phyloP scores from a whole-genome alignment of 2,888 invertebrate genomes.

The Plebejus melissa region DNA sequence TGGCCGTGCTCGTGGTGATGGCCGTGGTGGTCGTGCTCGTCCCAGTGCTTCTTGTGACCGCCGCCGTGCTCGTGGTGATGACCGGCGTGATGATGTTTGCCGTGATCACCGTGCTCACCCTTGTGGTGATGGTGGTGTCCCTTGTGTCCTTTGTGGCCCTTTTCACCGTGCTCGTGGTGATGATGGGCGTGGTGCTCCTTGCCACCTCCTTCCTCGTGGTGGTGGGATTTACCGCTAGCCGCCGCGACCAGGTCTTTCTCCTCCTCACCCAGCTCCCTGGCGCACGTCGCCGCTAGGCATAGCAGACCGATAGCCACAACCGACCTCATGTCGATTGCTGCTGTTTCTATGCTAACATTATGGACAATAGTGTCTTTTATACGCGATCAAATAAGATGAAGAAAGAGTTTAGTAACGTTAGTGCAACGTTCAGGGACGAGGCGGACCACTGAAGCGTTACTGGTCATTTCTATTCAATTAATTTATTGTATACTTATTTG shows the following conservation, averaged over 20 bases:
- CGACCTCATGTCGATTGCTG: constrained; percentile 62
- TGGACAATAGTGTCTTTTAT: constrained; percentile 61
- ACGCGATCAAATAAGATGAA: constrained; percentile 55
- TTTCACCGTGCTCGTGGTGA: constrained; percentile 66
- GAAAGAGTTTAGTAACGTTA: constrained; percentile 64
- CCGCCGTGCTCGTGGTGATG: constrained; percentile 70
- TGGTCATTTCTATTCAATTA: constrained; percentile 41
- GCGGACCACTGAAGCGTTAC: constrained; percentile 60
- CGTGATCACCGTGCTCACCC: constrained; percentile 66
- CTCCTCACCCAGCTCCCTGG: constrained; percentile 59
- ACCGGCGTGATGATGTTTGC: constrained; percentile 64
- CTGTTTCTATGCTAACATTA: constrained; percentile 48
- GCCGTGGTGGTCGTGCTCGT: constrained; percentile 66
- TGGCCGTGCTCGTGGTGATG: constrained; percentile 69
- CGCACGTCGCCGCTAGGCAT: constrained; percentile 65
- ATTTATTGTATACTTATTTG: constrained; percentile 32
- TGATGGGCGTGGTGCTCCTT: constrained; percentile 67
- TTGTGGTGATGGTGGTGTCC: constrained; percentile 73
- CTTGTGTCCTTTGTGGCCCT: constrained; percentile 69
- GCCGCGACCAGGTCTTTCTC: constrained; percentile 66
- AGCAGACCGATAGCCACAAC: constrained; percentile 58
- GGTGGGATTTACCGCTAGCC: constrained; percentile 57
- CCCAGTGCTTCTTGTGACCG: constrained; percentile 67
- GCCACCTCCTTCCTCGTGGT: constrained; percentile 67
- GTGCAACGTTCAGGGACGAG: constrained; percentile 52